A percentile compares a stretch with the other conserved stretches of the same genome.
phyloP scores from a whole-genome alignment of 2,888 invertebrate genomes.

The Malacosoma neustria region DNA sequence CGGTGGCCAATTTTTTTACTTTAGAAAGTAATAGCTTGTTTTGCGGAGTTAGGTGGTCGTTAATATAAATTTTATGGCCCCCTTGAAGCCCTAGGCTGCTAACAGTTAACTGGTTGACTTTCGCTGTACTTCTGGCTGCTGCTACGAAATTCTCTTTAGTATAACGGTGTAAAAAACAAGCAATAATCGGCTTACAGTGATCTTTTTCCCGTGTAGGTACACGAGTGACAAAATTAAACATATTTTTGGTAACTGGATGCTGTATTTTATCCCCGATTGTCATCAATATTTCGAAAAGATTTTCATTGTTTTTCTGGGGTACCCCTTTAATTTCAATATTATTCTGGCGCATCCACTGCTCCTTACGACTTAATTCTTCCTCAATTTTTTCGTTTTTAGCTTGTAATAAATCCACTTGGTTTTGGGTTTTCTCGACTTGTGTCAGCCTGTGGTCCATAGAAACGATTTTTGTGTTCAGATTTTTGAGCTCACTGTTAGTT shows the following conservation, averaged over 20 bases:
- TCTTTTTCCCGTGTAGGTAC: slow-evolving; percentile 7
- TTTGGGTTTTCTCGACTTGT: not conserved
- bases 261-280: slow-evolving; percentile 2
- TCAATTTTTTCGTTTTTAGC: not conserved
- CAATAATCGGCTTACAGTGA: slow-evolving; percentile 7
- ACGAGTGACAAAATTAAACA: slow-evolving; percentile 5
- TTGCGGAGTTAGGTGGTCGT: slow-evolving; percentile 8
- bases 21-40: slow-evolving; percentile 8
- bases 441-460: not conserved
- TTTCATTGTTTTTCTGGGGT: not conserved
- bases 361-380: not conserved
- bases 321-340: slow-evolving; percentile 3
- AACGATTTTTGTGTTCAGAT: not conserved
- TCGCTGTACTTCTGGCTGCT: slow-evolving; percentile 6
- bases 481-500: not conserved
- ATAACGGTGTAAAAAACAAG: slow-evolving; percentile 7
- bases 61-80: slow-evolving; percentile 7
- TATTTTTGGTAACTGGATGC: not conserved
- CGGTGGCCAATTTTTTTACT: slow-evolving; percentile 5
- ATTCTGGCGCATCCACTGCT: slow-evolving; percentile 1
- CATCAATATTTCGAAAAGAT: slow-evolving; percentile 1
- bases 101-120: slow-evolving; percentile 1
- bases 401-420: slow-evolving; percentile 1
- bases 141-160: slow-evolving; percentile 10
- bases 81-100: slow-evolving; percentile 3